Evolutionary conservation across 2,113 vertebrate species (phyloP).

Genomic region (Pseudorhombus dupliciocellatus): DNA sequence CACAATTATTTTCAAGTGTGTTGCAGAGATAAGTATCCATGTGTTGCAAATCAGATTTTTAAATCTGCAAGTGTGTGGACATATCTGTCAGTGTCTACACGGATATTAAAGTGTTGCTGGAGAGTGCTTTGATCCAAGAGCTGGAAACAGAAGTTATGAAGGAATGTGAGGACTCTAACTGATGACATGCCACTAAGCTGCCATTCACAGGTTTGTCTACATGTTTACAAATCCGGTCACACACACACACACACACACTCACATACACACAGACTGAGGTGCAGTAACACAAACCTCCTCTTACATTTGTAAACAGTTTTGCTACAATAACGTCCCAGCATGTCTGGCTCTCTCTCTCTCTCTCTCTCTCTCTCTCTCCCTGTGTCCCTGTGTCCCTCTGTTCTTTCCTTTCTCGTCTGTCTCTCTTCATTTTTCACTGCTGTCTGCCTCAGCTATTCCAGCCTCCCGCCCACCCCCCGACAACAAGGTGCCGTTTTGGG

Average conservation of each 20-base stretch:
- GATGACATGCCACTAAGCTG: neutral
- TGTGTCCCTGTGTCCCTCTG: too few relatives aligned
- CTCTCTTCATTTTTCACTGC: conserved; percentile 8
- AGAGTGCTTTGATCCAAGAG: neutral
- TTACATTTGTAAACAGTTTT: neutral
- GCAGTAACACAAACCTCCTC: neutral
- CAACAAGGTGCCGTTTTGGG: conserved; percentile 51
- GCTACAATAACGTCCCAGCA: neutral
- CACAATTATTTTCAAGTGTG: neutral
- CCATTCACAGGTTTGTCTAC: neutral
- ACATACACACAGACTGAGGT: too few relatives aligned
- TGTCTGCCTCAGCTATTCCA: conserved; percentile 3
- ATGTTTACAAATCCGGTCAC: neutral
- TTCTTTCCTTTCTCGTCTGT: conserved; percentile 23
- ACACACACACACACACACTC: neutral
- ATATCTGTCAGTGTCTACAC: neutral
- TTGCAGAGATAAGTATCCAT: neutral
- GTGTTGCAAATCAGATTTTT: neutral
- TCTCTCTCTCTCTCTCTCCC: too few relatives aligned
- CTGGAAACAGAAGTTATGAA: neutral
- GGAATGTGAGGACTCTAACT: neutral
- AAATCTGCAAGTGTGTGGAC: neutral
- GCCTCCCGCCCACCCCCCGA: neutral
- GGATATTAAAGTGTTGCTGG: neutral
- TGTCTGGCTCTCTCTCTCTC: neutral